Conservation (phyloP, 1,140 invertebrate genomes). For the Sycobia sp. region DNA sequence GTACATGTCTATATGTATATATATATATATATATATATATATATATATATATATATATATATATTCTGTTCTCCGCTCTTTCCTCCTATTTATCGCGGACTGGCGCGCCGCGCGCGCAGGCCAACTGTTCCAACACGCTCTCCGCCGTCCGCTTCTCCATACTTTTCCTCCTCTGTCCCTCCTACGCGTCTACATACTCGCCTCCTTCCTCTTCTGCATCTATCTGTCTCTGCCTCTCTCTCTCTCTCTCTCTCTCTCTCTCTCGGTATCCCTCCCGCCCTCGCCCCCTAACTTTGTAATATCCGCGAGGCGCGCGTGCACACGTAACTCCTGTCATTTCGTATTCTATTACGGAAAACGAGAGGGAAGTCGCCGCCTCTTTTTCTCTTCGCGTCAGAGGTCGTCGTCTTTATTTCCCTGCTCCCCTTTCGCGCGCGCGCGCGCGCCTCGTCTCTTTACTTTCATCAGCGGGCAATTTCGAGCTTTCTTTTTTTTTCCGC, state of each 20-base stretch:
- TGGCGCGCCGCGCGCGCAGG: neutral
- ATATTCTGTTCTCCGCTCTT: too few relatives aligned
- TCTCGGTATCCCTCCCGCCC: neutral
- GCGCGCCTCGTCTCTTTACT: too few relatives aligned
- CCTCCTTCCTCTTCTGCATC: neutral
- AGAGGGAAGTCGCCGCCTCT: neutral
- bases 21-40: too few relatives aligned
- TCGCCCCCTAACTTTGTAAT: neutral
- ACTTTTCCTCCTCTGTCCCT: neutral
- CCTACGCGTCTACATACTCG: neutral
- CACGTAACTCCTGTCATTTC: neutral
- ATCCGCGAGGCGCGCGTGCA: neutral
- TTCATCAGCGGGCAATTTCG: too few relatives aligned
- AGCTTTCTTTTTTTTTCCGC: too few relatives aligned
- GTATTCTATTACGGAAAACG: neutral
- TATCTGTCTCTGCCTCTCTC: too few relatives aligned
- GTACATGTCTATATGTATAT: too few relatives aligned
- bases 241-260: too few relatives aligned
- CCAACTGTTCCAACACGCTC: neutral
- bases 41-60: too few relatives aligned
- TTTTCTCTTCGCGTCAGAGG: too few relatives aligned
- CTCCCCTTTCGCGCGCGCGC: too few relatives aligned
- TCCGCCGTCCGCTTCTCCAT: neutral
- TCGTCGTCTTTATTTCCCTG: too few relatives aligned
- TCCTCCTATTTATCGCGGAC: conserved; percentile 2